Evolutionary conservation across 2,888 invertebrate genomes (phyloP).

Genomic region (Halictus ligatus): DNA sequence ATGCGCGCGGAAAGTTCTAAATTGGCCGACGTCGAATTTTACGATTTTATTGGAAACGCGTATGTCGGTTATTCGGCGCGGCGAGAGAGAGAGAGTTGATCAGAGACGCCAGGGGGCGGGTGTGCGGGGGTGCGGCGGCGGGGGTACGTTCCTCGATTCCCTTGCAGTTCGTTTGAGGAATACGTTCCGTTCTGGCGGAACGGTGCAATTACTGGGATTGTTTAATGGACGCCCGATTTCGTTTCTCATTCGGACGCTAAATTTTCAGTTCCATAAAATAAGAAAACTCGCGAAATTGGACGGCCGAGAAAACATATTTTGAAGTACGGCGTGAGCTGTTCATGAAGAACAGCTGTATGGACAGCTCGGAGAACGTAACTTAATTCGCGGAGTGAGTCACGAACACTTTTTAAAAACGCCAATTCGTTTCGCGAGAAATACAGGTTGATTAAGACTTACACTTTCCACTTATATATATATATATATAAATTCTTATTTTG

Average conservation of each 20-base stretch:
- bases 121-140: not conserved
- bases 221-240: conserved; percentile 40
- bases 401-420: not conserved
- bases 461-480: not conserved
- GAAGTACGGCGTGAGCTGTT: not conserved
- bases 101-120: not conserved
- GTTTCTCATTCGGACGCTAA: conserved; percentile 4
- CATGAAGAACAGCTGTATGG: not conserved
- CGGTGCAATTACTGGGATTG: conserved; percentile 39
- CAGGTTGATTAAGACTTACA: not conserved
- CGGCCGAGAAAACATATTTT: not conserved
- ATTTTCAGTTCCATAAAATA: conserved; percentile 21
- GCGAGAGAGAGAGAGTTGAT: not conserved
- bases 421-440: not conserved
- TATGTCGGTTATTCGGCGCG: conserved; percentile 33
- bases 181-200: conserved; percentile 24
- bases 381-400: not conserved
- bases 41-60: conserved; percentile 60
- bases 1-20: conserved; percentile 29
- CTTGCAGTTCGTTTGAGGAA: conserved; percentile 39
- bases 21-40: conserved; percentile 46
- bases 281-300: conserved; percentile 16
- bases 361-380: not conserved
- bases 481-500: too few relatives aligned
- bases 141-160: conserved; percentile 26